A percentile compares a stretch with the other conserved stretches of the same genome.
phyloP scores from a whole-genome alignment of 2,797 vertebrate species.

The Platyrinchus mystaceus region DNA sequence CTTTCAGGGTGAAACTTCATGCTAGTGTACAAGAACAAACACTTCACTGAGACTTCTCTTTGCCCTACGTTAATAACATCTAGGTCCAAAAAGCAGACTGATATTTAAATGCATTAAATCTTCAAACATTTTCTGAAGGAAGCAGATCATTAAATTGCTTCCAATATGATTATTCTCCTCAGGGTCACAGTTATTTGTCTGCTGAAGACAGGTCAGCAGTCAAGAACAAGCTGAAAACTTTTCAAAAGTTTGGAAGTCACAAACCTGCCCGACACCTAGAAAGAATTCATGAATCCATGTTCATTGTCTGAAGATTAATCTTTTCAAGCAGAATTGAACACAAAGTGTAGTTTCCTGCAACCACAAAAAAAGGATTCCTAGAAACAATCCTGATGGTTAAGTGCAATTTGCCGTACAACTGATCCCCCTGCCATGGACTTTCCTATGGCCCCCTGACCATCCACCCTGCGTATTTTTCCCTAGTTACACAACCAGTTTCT shows the following conservation, averaged over 20 bases:
- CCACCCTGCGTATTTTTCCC: background rate
- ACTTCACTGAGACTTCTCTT: background rate
- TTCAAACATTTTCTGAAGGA: background rate
- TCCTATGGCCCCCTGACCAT: background rate
- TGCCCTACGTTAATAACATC: background rate
- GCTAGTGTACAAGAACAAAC: background rate
- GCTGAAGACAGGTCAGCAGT: background rate
- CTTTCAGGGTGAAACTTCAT: background rate
- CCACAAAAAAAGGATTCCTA: background rate
- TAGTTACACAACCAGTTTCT: background rate
- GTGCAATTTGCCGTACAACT: background rate
- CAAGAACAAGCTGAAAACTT: background rate
- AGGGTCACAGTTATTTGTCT: background rate
- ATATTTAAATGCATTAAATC: background rate
- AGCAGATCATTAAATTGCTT: background rate
- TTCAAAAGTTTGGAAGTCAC: background rate
- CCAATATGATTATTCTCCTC: background rate
- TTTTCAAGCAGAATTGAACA: background rate
- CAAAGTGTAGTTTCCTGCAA: background rate
- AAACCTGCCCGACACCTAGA: background rate
- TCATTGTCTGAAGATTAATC: background rate
- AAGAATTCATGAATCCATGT: background rate
- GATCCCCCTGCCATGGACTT: background rate
- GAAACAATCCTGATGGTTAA: background rate
- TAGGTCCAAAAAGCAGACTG: background rate